A percentile compares a stretch with the other conserved stretches of the same genome.
Evolutionary conservation across 35 echinoderm and acorn worm genomes (phyloP).

Genomic region (Strongylocentrotus purpuratus): DNA sequence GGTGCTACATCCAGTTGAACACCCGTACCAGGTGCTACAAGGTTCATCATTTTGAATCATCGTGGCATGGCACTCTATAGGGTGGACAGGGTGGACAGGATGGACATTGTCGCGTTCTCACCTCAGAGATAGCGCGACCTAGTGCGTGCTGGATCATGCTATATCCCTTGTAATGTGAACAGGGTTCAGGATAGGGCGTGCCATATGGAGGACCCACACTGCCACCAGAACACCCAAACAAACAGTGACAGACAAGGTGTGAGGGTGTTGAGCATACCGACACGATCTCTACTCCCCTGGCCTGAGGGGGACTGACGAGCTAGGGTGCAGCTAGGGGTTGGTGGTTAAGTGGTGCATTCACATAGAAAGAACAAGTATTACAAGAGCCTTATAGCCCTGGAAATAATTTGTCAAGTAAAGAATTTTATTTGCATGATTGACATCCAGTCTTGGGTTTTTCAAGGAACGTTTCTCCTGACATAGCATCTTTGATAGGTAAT

Average conservation of each 20-base stretch:
- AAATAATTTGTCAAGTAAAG: background rate
- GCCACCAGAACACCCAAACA: conserved; percentile 7
- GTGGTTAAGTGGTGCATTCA: background rate
- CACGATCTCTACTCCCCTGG: background rate
- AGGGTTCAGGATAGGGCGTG: background rate
- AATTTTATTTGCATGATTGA: too few relatives aligned
- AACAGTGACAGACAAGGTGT: conserved; percentile 9
- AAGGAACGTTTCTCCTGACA: background rate
- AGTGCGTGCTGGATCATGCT: too few relatives aligned
- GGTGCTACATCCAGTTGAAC: too few relatives aligned
- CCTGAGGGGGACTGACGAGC: background rate
- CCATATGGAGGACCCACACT: background rate
- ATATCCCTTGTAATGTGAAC: too few relatives aligned
- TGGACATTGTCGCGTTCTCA: too few relatives aligned
- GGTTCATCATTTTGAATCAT: too few relatives aligned
- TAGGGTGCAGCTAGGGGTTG: background rate
- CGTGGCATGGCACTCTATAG: too few relatives aligned
- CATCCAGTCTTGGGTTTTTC: background rate
- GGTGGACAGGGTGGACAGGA: too few relatives aligned
- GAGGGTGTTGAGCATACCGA: background rate
- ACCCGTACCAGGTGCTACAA: too few relatives aligned
- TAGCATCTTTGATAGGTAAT: background rate
- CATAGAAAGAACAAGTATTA: background rate
- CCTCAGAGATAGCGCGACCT: too few relatives aligned
- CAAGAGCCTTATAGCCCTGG: background rate